A percentile compares a stretch with the other conserved stretches of the same genome.
phyloP scores from a whole-genome alignment of 2,797 vertebrate species.

The Enteromius thamalakanensis region DNA sequence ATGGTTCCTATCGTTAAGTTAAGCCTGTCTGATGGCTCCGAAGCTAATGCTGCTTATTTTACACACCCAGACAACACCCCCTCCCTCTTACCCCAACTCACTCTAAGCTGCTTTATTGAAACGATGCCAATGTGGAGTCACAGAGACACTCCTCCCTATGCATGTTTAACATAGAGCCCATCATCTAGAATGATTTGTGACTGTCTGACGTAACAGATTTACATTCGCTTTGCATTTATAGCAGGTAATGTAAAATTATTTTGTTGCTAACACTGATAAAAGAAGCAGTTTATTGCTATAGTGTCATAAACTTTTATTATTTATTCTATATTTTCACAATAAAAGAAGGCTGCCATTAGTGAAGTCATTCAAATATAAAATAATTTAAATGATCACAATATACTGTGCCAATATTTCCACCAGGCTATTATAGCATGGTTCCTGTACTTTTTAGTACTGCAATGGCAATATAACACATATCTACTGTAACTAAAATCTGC shows the following conservation, averaged over 20 bases:
- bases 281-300: background rate
- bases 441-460: background rate
- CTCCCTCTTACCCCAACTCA: slow-evolving; percentile 12
- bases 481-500: background rate
- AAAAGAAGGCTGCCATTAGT: background rate
- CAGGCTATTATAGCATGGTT: background rate
- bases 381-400: too few species aligned
- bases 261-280: background rate
- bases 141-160: slow-evolving; percentile 31
- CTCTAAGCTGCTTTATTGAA: slow-evolving; percentile 55
- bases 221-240: background rate
- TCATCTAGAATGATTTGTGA: slow-evolving; percentile 4
- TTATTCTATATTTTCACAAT: background rate
- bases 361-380: background rate
- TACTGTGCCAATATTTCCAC: background rate
- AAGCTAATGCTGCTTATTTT: slow-evolving; percentile 48
- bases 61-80: slow-evolving; percentile 26
- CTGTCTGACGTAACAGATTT: slow-evolving; percentile 11
- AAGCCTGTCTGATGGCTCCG: slow-evolving; percentile 50
- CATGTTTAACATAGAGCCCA: slow-evolving; percentile 7
- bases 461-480: background rate
- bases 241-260: background rate
- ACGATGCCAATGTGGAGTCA: slow-evolving; percentile 44
- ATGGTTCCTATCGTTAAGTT: slow-evolving; percentile 36
- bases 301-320: background rate